These are phyloP conservation scores for Mamestra configurata DNA, from an alignment of 1,140 invertebrate genomes.

Conservation along the genomic window DNA sequence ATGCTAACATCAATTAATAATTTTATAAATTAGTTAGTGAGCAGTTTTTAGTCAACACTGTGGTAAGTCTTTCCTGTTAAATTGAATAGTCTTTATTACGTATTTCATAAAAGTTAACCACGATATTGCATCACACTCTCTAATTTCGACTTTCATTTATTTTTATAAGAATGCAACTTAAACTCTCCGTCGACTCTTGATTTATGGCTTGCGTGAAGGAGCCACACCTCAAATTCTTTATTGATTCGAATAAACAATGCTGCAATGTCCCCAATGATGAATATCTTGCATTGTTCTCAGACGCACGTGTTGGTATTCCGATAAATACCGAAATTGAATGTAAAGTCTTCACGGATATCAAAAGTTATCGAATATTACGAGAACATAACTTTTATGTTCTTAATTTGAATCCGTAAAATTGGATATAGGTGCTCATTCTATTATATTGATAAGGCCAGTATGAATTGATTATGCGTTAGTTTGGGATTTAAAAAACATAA, in stretches of 20 bases:
- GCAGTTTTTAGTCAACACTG: too few relatives aligned
- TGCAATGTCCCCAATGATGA: slow-evolving; percentile 23
- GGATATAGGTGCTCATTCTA: too few relatives aligned
- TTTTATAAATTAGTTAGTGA: too few relatives aligned
- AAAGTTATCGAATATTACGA: not conserved
- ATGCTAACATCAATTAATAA: too few relatives aligned
- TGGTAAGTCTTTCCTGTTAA: too few relatives aligned
- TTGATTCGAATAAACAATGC: slow-evolving; percentile 12
- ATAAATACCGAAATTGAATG: slow-evolving; percentile 12
- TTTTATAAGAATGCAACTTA: not conserved
- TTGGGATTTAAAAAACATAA: too few relatives aligned
- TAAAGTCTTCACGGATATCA: not conserved
- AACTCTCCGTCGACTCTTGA: not conserved
- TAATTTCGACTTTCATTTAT: too few relatives aligned
- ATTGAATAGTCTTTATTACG: too few relatives aligned
- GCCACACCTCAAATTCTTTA: slow-evolving; percentile 7
- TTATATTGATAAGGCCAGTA: too few relatives aligned
- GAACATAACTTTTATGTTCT: slow-evolving; percentile 49
- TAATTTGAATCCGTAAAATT: not conserved
- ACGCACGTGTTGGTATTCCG: slow-evolving; percentile 20
- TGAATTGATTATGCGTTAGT: too few relatives aligned
- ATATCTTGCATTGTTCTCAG: slow-evolving; percentile 17
- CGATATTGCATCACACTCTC: not conserved
- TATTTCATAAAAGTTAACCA: not conserved
- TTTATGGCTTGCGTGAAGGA: not conserved